These are phyloP conservation scores for Morinoia aosen DNA, from an alignment of 2,888 invertebrate genomes.

Conservation along the genomic window DNA sequence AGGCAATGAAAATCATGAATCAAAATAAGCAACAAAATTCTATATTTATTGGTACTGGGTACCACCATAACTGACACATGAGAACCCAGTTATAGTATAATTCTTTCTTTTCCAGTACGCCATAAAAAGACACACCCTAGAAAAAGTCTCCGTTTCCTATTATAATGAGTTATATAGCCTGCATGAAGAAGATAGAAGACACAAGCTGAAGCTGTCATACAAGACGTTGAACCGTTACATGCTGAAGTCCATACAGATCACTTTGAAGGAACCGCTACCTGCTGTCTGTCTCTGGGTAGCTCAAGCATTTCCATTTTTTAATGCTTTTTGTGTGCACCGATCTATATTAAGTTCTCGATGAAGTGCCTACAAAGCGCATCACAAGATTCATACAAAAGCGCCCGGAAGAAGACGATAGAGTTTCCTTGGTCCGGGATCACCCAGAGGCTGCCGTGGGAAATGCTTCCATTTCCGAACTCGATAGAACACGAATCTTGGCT, in stretches of 20 bases:
- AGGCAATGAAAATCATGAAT: neutral
- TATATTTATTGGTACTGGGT: neutral
- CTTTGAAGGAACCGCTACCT: slow-evolving; percentile 30
- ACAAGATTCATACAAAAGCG: neutral
- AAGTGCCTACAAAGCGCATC: slow-evolving; percentile 27
- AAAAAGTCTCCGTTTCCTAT: neutral
- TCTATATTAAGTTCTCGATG: slow-evolving; percentile 34
- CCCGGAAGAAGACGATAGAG: slow-evolving; percentile 48
- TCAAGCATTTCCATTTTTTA: slow-evolving; percentile 37
- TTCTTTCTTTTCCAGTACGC: neutral
- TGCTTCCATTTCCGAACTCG: neutral
- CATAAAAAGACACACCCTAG: neutral
- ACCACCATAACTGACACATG: neutral
- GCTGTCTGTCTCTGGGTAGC: neutral
- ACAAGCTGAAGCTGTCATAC: neutral
- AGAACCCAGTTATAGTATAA: neutral
- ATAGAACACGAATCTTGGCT: neutral
- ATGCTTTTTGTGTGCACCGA: slow-evolving; percentile 14
- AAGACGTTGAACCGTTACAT: neutral
- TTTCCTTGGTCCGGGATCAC: neutral
- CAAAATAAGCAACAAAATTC: neutral
- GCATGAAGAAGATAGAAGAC: neutral
- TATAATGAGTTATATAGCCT: neutral
- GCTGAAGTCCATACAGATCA: neutral
- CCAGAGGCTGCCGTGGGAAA: slow-evolving; percentile 3